phyloP scores from a whole-genome alignment of 2,888 invertebrate species.

The Cotesia congregata region DNA sequence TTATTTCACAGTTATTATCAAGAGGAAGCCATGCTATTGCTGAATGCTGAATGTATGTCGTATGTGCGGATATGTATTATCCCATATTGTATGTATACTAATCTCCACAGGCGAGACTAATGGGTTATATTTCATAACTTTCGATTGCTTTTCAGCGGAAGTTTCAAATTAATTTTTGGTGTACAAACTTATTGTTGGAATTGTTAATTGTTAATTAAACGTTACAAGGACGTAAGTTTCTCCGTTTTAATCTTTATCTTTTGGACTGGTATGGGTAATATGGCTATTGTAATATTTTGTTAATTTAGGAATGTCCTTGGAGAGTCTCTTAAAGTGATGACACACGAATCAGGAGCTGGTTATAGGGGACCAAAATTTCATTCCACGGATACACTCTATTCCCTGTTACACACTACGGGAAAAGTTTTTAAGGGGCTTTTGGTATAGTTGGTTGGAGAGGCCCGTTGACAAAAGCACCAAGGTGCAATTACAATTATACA shows the following conservation, averaged over 20 bases:
- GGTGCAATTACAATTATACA: slow-evolving; percentile 13
- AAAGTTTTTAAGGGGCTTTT: neutral
- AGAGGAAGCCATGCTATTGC: neutral
- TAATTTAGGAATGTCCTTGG: neutral
- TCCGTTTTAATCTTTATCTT: neutral
- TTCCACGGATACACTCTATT: neutral
- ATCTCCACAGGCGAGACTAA: slow-evolving; percentile 46
- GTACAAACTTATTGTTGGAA: slow-evolving; percentile 7
- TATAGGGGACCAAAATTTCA: neutral
- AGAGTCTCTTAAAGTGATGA: neutral
- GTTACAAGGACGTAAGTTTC: slow-evolving; percentile 40
- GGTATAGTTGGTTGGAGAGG: neutral
- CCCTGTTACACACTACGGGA: neutral
- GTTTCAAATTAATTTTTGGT: slow-evolving; percentile 41
- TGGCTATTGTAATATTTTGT: neutral
- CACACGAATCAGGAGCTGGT: neutral
- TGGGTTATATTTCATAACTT: slow-evolving; percentile 34
- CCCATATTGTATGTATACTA: neutral
- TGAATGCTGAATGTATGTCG: neutral
- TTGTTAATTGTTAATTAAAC: slow-evolving; percentile 34
- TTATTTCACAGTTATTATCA: neutral
- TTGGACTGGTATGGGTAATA: neutral
- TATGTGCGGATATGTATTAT: neutral
- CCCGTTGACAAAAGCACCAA: slow-evolving; percentile 1
- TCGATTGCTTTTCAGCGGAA: slow-evolving; percentile 35